These are phyloP conservation scores for Drosophila nikananu DNA, from an alignment of 1,140 invertebrate species.

Conservation along the genomic window DNA sequence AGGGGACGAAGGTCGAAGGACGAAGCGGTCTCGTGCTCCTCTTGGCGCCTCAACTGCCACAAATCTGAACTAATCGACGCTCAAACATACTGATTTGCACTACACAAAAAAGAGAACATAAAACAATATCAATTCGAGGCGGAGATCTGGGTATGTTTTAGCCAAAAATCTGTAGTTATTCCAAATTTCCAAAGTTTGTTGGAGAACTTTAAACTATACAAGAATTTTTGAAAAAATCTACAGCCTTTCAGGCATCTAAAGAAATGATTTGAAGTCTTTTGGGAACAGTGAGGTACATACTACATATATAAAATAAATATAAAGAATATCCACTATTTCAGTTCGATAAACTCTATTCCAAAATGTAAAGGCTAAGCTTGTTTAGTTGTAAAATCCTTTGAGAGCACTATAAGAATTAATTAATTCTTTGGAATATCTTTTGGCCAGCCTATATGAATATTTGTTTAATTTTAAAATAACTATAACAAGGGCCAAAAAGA, in stretches of 20 bases:
- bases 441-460: too few relatives aligned
- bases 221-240: too few relatives aligned
- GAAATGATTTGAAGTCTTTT: background rate
- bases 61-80: slow-evolving; percentile 43
- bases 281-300: too few relatives aligned
- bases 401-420: background rate
- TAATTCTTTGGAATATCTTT: background rate
- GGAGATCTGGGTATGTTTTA: background rate
- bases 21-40: slow-evolving; percentile 27
- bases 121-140: background rate
- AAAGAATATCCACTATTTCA: background rate
- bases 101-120: slow-evolving; percentile 29
- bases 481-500: background rate
- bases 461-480: background rate
- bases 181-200: background rate
- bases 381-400: background rate
- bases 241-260: background rate
- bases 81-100: slow-evolving; percentile 46
- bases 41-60: slow-evolving; percentile 42
- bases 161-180: background rate
- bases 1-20: slow-evolving; percentile 19
- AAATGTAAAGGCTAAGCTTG: background rate
- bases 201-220: too few relatives aligned
- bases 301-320: background rate
- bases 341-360: background rate